phyloP scores from a whole-genome alignment of 2,797 vertebrate genomes.

The Melanogrammus aeglefinus region DNA sequence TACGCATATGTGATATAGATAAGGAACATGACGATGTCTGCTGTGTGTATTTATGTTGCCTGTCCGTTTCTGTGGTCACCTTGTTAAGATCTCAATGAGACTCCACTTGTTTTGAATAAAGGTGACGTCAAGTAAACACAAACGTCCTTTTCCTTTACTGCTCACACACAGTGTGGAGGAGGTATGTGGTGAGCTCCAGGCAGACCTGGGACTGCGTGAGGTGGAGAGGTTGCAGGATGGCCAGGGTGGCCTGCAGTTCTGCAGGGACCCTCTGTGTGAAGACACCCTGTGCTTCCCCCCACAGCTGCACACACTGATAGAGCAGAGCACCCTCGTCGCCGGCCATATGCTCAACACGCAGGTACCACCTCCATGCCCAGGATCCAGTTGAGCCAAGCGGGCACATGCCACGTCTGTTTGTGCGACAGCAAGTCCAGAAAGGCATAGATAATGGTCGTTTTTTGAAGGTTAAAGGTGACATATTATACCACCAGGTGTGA shows the following conservation, averaged over 20 bases:
- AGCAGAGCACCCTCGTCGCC: conserved; percentile 67
- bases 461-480: neutral
- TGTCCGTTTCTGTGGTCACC: neutral
- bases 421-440: neutral
- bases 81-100: neutral
- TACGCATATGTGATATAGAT: neutral
- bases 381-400: neutral
- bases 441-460: neutral
- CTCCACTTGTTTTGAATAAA: neutral
- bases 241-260: conserved; percentile 69
- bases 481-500: no score
- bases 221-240: conserved; percentile 56
- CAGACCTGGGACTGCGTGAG: conserved; percentile 65
- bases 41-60: neutral
- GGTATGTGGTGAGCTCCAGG: conserved; percentile 69
- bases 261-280: conserved; percentile 80
- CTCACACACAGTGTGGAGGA: conserved; percentile 73
- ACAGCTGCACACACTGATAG: conserved; percentile 70
- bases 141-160: neutral
- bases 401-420: neutral
- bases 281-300: conserved; percentile 84
- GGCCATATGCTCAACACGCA: conserved; percentile 79
- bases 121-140: neutral
- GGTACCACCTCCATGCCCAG: conserved; percentile 62
- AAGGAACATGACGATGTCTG: neutral